These are phyloP conservation scores for Notothenia rossii DNA, from an alignment of 2,113 vertebrate genomes.

Conservation along the genomic window DNA sequence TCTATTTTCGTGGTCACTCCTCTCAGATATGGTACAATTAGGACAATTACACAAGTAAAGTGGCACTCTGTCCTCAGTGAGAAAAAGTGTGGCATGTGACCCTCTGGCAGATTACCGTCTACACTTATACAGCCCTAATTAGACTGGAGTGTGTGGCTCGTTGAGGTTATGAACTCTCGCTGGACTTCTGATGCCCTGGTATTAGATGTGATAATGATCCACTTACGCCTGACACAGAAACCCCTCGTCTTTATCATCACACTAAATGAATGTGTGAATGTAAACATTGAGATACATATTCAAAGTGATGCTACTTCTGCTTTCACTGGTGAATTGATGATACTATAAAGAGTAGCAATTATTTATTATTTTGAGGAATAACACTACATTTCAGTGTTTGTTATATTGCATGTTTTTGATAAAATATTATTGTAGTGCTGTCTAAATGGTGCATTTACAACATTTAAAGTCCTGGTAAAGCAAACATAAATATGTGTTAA, in stretches of 20 bases:
- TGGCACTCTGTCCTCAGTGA: constrained; percentile 48
- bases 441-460: too few relatives aligned
- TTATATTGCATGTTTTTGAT: neutral
- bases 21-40: constrained; percentile 70
- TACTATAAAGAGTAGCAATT: neutral
- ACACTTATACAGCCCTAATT: constrained; percentile 31
- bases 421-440: neutral
- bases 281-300: neutral
- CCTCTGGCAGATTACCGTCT: constrained; percentile 49
- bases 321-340: neutral
- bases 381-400: neutral
- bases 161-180: constrained; percentile 46
- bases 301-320: neutral
- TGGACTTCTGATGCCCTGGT: constrained; percentile 32
- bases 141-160: constrained; percentile 17
- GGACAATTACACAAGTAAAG: constrained; percentile 71
- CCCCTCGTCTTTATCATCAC: constrained; percentile 21
- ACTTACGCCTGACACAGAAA: constrained; percentile 18
- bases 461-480: too few relatives aligned
- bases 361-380: neutral
- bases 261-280: neutral
- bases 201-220: constrained; percentile 47
- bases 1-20: constrained; percentile 59
- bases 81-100: constrained; percentile 45
- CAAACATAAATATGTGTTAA: too few relatives aligned